A percentile compares a stretch with the other conserved stretches of the same genome.
These are phyloP conservation scores for Leptosomus discolor DNA, from an alignment of 2,113 vertebrate species.

Conservation along the genomic window DNA sequence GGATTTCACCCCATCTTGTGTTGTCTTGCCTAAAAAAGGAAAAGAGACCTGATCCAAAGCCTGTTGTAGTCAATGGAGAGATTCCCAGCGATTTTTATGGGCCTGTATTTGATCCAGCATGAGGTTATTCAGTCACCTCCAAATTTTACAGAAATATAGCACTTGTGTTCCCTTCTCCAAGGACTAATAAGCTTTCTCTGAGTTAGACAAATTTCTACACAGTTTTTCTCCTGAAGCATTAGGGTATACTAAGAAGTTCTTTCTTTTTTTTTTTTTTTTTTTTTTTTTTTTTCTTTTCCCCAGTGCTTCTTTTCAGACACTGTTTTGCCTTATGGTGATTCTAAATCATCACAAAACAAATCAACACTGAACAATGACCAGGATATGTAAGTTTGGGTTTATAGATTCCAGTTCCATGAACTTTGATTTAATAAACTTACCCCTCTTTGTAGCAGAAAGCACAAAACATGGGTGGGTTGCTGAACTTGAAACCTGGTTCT, in stretches of 20 bases:
- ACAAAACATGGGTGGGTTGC: background rate
- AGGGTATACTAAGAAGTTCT: background rate
- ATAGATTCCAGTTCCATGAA: conserved; percentile 37
- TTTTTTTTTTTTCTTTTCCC: background rate
- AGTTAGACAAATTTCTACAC: conserved; percentile 13
- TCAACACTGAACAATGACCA: background rate
- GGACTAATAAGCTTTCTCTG: conserved; percentile 2
- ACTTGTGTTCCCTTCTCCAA: conserved; percentile 2
- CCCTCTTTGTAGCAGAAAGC: background rate
- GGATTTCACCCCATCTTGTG: conserved; percentile 37
- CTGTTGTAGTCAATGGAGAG: conserved; percentile 55
- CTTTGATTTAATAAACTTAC: background rate
- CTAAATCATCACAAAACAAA: background rate
- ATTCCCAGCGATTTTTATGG: conserved; percentile 23
- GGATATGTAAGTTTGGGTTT: background rate
- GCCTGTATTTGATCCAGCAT: conserved; percentile 37
- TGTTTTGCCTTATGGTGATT: conserved; percentile 33
- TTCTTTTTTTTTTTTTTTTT: background rate
- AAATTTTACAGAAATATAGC: conserved; percentile 30
- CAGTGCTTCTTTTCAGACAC: background rate
- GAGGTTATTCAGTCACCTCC: conserved; percentile 47
- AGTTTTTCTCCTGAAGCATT: background rate
- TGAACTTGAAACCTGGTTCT: conserved; percentile 31
- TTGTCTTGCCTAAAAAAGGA: conserved; percentile 60
- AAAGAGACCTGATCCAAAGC: conserved; percentile 37